Conservation (phyloP, 2,113 vertebrate species). For the Tetraodon nigroviridis region DNA sequence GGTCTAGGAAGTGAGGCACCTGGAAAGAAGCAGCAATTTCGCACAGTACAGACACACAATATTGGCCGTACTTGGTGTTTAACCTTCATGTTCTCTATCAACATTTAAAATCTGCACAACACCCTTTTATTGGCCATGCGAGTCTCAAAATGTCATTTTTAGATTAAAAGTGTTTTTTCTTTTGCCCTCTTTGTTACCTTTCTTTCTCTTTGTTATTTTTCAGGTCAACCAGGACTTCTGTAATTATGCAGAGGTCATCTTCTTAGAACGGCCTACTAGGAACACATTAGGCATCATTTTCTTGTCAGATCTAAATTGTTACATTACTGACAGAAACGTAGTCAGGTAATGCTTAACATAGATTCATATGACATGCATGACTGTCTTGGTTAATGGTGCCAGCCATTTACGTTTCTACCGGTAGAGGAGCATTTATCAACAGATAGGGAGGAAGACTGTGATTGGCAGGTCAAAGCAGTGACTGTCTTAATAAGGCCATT, state of each 20-base stretch:
- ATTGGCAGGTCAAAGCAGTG: slow-evolving; percentile 28
- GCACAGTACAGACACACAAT: slow-evolving; percentile 38
- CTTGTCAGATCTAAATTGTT: slow-evolving; percentile 71
- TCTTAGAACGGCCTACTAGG: slow-evolving; percentile 46
- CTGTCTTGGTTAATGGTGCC: slow-evolving; percentile 67
- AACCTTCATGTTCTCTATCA: slow-evolving; percentile 46
- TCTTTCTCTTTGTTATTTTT: slow-evolving; percentile 31
- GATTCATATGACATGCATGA: slow-evolving; percentile 61
- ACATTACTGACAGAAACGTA: slow-evolving; percentile 57
- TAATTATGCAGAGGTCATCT: slow-evolving; percentile 62
- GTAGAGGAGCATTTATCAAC: slow-evolving; percentile 52
- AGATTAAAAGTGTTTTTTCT: not conserved
- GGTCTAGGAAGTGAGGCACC: slow-evolving; percentile 62
- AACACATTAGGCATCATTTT: slow-evolving; percentile 64
- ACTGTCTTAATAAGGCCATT: slow-evolving; percentile 37
- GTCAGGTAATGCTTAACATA: slow-evolving; percentile 38
- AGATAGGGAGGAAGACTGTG: slow-evolving; percentile 36
- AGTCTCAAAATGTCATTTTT: no score
- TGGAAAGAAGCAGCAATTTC: slow-evolving; percentile 52
- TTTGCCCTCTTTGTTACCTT: slow-evolving; percentile 9
- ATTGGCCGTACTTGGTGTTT: slow-evolving; percentile 61
- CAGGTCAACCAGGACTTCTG: slow-evolving; percentile 39
- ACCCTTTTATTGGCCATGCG: no score
- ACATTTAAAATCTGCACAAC: no score
- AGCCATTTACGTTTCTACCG: slow-evolving; percentile 64